These are phyloP conservation scores for Ciconia stormi DNA, from an alignment of 2,113 vertebrate species.

Conservation along the genomic window DNA sequence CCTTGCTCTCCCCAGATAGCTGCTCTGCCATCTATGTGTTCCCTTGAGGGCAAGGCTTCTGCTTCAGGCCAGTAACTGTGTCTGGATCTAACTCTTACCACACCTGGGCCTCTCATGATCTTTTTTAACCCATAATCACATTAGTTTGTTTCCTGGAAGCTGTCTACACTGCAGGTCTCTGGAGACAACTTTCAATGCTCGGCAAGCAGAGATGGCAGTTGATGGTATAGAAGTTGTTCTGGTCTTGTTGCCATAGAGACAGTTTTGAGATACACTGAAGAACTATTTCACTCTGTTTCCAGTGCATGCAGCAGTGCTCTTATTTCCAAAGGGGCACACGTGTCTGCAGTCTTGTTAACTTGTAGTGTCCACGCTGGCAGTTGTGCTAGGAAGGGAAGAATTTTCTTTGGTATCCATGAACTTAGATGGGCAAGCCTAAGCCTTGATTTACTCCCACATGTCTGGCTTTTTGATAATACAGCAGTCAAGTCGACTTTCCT, in stretches of 20 bases:
- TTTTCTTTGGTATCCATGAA: neutral
- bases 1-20: neutral
- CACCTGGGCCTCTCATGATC: neutral
- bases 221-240: neutral
- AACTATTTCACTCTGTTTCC: neutral
- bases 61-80: neutral
- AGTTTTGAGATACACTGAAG: neutral
- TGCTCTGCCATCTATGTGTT: neutral
- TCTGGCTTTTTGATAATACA: neutral
- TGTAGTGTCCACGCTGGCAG: neutral
- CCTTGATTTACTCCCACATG: neutral
- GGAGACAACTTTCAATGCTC: neutral
- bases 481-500: neutral
- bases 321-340: neutral
- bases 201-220: neutral
- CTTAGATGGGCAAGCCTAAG: neutral
- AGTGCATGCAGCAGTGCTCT: neutral
- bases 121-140: neutral
- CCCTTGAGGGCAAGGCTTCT: neutral
- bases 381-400: neutral
- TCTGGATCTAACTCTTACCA: neutral
- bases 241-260: neutral
- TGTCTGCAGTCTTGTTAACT: neutral
- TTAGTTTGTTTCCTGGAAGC: constrained; percentile 22
- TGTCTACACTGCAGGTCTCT: neutral